Percentiles rank a stretch among this genome's conserved stretches.
phyloP scores from a whole-genome alignment of 2,888 invertebrate species.

The Ophioninae sp. region DNA sequence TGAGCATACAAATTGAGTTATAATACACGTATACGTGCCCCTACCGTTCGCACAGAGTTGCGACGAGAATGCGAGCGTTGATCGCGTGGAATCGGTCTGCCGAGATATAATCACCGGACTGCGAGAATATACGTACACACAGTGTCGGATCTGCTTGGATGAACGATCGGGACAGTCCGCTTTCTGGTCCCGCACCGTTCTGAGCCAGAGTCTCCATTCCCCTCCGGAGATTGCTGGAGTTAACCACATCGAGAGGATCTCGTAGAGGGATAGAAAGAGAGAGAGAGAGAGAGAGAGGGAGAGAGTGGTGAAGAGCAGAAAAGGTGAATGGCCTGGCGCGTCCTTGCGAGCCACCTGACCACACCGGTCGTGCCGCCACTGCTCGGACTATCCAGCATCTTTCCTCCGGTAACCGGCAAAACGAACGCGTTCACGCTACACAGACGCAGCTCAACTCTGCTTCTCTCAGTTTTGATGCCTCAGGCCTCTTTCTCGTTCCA shows the following conservation, averaged over 20 bases:
- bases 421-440: constrained; percentile 41
- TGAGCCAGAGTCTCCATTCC: constrained; percentile 9
- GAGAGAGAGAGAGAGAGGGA: constrained; percentile 18
- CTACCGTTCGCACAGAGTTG: not conserved
- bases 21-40: constrained; percentile 24
- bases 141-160: constrained; percentile 22
- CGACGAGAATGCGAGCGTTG: not conserved
- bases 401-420: constrained; percentile 59
- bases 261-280: constrained; percentile 9
- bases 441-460: constrained; percentile 20
- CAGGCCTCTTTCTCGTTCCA: not conserved
- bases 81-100: not conserved
- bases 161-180: constrained; percentile 41
- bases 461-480: constrained; percentile 39
- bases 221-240: constrained; percentile 31
- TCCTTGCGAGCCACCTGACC: constrained; percentile 81
- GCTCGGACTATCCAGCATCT: constrained; percentile 77
- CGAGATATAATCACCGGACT: not conserved
- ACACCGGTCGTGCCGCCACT: constrained; percentile 79
- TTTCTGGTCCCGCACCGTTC: constrained; percentile 36
- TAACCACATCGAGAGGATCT: constrained; percentile 42
- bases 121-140: not conserved
- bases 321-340: constrained; percentile 80
- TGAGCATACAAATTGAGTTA: constrained; percentile 46
- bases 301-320: constrained; percentile 53